A percentile compares a stretch with the other conserved stretches of the same genome.
These are phyloP conservation scores for Paramormyrops hopkinsi DNA, from an alignment of 2,797 vertebrate genomes.

Conservation along the genomic window DNA sequence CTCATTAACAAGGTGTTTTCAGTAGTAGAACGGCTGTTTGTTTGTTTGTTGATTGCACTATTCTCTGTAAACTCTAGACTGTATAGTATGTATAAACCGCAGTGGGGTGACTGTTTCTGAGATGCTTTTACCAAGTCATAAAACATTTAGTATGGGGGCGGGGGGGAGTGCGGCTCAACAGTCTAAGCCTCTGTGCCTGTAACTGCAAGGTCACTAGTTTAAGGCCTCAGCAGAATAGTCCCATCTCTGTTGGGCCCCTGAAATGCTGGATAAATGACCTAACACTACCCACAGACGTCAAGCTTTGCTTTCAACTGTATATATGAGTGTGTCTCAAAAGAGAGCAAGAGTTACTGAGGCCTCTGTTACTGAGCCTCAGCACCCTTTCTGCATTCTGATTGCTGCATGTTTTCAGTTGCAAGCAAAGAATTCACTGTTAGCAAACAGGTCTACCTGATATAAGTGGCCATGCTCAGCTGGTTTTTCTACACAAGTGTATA, in stretches of 20 bases:
- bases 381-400: background rate
- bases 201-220: background rate
- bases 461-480: background rate
- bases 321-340: background rate
- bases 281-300: background rate
- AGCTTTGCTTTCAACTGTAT: background rate
- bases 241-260: background rate
- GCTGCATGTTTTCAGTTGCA: background rate
- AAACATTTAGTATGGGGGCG: background rate
- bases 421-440: background rate
- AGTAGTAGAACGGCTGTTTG: background rate
- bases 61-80: background rate
- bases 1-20: background rate
- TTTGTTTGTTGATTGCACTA: background rate
- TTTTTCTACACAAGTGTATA: background rate
- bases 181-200: background rate
- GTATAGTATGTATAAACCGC: background rate
- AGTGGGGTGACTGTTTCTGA: background rate
- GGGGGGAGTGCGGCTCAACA: background rate
- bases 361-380: background rate
- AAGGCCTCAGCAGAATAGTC: background rate
- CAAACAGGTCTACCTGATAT: background rate
- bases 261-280: background rate
- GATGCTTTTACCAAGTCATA: background rate
- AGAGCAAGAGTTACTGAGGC: background rate